These are phyloP conservation scores for Callipepla californica DNA, from an alignment of 2,113 vertebrate genomes.

Conservation along the genomic window DNA sequence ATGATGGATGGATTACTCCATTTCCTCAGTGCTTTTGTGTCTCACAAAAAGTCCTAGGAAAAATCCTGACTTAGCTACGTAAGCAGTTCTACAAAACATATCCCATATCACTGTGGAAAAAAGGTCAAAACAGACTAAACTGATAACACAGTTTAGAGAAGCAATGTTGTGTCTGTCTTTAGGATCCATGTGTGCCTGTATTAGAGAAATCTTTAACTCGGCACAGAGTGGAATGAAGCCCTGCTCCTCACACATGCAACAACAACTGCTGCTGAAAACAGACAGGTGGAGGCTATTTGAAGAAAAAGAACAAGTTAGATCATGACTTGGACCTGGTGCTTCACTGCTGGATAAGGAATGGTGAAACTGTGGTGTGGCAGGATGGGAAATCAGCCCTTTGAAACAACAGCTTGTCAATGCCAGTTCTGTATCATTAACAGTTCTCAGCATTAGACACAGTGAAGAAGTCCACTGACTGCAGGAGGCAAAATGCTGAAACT, in stretches of 20 bases:
- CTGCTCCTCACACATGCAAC: neutral
- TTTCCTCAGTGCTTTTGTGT: neutral
- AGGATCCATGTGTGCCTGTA: neutral
- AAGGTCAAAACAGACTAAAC: neutral
- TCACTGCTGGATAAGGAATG: neutral
- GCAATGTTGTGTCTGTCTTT: neutral
- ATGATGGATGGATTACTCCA: conserved; percentile 3
- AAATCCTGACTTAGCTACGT: neutral
- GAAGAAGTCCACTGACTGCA: neutral
- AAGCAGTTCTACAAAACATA: neutral
- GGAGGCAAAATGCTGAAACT: neutral
- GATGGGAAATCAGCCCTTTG: neutral
- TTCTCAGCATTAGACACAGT: neutral
- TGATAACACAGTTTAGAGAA: neutral
- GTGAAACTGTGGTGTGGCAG: neutral
- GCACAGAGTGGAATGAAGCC: neutral
- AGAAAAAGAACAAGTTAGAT: conserved; percentile 34
- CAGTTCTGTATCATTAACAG: neutral
- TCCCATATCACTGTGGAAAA: neutral
- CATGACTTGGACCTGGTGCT: neutral
- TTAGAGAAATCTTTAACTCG: neutral
- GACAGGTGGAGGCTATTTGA: conserved; percentile 37
- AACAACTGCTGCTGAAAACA: neutral
- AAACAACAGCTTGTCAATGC: neutral
- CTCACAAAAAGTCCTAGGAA: neutral